phyloP scores from a whole-genome alignment of 2,797 vertebrate genomes.

The Eulemur coronatus region DNA sequence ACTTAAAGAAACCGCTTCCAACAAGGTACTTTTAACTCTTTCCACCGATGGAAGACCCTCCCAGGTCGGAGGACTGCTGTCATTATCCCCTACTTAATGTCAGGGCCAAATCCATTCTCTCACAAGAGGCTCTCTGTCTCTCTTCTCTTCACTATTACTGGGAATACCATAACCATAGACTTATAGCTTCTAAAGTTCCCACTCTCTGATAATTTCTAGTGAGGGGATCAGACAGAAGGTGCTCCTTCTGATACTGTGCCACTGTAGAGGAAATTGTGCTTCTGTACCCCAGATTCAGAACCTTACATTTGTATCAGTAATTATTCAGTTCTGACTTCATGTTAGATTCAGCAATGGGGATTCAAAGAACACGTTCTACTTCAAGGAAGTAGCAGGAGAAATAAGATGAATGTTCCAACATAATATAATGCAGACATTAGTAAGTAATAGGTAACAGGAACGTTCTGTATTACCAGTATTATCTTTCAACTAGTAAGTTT shows the following conservation, averaged over 20 bases:
- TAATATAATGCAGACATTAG: not conserved
- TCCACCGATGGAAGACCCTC: not conserved
- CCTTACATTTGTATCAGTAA: not conserved
- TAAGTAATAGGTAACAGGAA: not conserved
- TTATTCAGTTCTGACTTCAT: not conserved
- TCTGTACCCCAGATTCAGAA: not conserved
- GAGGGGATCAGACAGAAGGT: not conserved
- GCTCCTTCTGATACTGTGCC: not conserved
- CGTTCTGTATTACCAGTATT: not conserved
- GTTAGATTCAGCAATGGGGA: not conserved
- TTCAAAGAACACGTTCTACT: not conserved
- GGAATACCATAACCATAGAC: not conserved
- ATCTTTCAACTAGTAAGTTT: not conserved
- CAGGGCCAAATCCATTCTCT: not conserved
- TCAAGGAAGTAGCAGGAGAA: not conserved
- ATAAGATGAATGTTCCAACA: not conserved
- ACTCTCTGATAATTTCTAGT: not conserved
- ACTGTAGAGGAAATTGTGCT: not conserved
- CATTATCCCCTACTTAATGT: not conserved
- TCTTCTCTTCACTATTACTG: not conserved
- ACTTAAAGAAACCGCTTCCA: not conserved
- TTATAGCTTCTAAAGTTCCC: not conserved
- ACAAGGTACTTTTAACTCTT: not conserved
- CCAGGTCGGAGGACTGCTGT: not conserved
- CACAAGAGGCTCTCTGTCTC: not conserved